These are phyloP conservation scores for Drosophila bunnanda DNA, from an alignment of 2,888 invertebrate species.

Conservation along the genomic window DNA sequence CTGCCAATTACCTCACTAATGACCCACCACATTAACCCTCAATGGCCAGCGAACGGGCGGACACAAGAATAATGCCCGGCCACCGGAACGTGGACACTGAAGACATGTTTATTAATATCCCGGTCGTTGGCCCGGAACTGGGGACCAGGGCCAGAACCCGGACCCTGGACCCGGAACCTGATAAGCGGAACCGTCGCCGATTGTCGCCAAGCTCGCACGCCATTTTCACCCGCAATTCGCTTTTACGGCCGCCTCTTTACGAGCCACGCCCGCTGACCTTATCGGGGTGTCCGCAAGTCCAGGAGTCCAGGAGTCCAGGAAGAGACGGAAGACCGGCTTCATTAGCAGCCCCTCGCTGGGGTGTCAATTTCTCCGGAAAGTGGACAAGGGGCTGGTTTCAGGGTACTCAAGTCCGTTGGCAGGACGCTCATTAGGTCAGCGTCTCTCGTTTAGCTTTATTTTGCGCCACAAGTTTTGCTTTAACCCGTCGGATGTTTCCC, in stretches of 20 bases:
- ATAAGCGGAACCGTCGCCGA: conserved; percentile 52
- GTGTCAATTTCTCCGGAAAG: conserved; percentile 69
- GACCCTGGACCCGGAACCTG: conserved; percentile 34
- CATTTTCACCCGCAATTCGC: conserved; percentile 45
- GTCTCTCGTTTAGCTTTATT: conserved; percentile 27
- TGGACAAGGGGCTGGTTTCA: conserved; percentile 1
- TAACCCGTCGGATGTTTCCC: conserved; percentile 57
- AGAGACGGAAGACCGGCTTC: conserved; percentile 49
- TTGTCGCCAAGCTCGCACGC: conserved; percentile 23
- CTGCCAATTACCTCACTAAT: conserved; percentile 74
- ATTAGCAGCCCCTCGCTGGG: conserved; percentile 59
- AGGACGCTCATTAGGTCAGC: conserved; percentile 66
- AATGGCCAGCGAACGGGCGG: conserved; percentile 7
- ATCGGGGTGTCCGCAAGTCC: conserved; percentile 44
- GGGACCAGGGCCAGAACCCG: neutral
- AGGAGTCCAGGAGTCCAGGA: conserved; percentile 1
- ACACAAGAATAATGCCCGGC: conserved; percentile 22
- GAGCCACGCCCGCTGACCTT: conserved; percentile 69
- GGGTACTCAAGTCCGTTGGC: conserved; percentile 50
- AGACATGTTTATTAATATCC: conserved; percentile 47
- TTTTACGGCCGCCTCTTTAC: conserved; percentile 66
- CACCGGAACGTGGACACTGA: conserved; percentile 15
- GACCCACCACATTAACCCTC: conserved; percentile 62
- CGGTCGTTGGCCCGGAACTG: conserved; percentile 18
- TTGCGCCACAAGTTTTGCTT: conserved; percentile 36